A percentile compares a stretch with the other conserved stretches of the same genome.
Conservation (phyloP, 2,797 vertebrate species). For the Menidia menidia region DNA sequence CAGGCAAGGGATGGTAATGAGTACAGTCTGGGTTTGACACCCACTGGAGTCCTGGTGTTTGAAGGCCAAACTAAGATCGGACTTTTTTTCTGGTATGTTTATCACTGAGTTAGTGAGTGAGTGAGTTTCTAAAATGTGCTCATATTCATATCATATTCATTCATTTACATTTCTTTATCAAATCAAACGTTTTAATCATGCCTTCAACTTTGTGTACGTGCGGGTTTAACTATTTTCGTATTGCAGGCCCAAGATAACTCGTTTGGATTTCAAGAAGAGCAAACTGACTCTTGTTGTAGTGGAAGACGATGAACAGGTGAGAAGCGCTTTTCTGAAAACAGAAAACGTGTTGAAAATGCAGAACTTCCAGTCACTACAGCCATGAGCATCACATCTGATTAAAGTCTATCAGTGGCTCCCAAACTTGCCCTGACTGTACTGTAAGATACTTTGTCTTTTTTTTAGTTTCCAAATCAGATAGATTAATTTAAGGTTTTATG, state of each 20-base stretch:
- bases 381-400: background rate
- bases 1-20: constrained; percentile 98
- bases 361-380: background rate
- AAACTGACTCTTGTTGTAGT: constrained; percentile 97
- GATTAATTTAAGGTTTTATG: no score
- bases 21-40: constrained; percentile 96
- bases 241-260: constrained; percentile 97
- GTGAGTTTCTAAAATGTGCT: background rate
- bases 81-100: constrained; percentile 94
- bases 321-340: background rate
- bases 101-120: background rate
- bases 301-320: constrained; percentile 97
- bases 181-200: background rate
- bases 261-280: constrained; percentile 97
- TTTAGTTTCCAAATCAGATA: no score
- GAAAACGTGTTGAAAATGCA: constrained; percentile 12
- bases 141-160: background rate
- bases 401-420: background rate
- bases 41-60: constrained; percentile 98
- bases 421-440: background rate
- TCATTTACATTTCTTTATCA: background rate
- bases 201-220: background rate
- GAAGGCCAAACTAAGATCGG: constrained; percentile 98
- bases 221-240: background rate
- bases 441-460: background rate